Percentiles rank a stretch among this genome's conserved stretches.
These are phyloP conservation scores for Leuciscus waleckii DNA, from an alignment of 2,797 vertebrate genomes.

Conservation along the genomic window DNA sequence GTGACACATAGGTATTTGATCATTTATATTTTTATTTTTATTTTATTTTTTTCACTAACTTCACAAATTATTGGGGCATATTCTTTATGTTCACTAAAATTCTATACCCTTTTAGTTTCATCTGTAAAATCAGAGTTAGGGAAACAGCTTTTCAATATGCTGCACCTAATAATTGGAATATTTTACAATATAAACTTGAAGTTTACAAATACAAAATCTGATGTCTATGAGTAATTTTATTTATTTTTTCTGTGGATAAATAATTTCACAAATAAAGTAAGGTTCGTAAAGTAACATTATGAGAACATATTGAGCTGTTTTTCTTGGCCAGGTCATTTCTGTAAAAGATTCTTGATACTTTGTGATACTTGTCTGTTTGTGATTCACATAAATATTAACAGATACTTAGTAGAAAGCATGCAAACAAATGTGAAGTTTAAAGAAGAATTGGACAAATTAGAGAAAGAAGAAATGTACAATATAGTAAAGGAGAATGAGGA, in stretches of 20 bases:
- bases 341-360: not conserved
- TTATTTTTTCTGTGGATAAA: not conserved
- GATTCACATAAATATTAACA: slow-evolving; percentile 23
- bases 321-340: not conserved
- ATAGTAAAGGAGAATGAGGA: not conserved
- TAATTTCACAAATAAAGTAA: no score
- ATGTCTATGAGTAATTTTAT: not conserved
- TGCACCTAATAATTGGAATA: not conserved
- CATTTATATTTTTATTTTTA: not conserved
- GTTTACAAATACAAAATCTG: no score
- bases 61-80: not conserved
- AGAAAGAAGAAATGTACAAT: not conserved
- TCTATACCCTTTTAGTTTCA: not conserved
- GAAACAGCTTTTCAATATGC: not conserved
- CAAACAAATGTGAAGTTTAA: slow-evolving; percentile 11
- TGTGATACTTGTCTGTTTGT: not conserved
- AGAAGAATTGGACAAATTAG: slow-evolving; percentile 1
- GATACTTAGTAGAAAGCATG: not conserved
- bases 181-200: not conserved
- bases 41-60: not conserved
- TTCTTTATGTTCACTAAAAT: not conserved
- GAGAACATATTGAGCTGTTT: not conserved
- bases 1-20: not conserved
- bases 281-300: not conserved
- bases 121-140: not conserved